Conservation (phyloP, 1,140 invertebrate species). For the Lysiphlebus fabarum region DNA sequence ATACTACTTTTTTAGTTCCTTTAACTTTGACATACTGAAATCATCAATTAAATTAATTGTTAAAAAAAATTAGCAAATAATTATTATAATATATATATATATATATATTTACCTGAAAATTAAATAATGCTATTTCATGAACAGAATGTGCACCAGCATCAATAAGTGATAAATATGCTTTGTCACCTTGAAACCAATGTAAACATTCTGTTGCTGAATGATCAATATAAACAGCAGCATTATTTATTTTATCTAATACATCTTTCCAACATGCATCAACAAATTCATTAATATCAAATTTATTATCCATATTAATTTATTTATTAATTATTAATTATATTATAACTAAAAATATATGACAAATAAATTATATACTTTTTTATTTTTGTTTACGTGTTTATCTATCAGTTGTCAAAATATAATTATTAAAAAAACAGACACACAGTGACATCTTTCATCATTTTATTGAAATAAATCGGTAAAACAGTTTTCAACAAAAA, state of each 20-base stretch:
- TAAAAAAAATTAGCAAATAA: slow-evolving; percentile 6
- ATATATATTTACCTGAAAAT: slow-evolving; percentile 41
- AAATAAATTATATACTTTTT: too few species aligned
- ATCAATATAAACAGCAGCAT: slow-evolving; percentile 59
- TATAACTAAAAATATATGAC: too few species aligned
- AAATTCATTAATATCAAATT: slow-evolving; percentile 30
- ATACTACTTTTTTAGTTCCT: slow-evolving; percentile 54
- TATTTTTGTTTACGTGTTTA: too few species aligned
- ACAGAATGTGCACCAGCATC: slow-evolving; percentile 56
- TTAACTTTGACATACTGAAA: slow-evolving; percentile 46
- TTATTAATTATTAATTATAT: too few species aligned
- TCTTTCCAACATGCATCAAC: slow-evolving; percentile 50
- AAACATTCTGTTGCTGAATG: slow-evolving; percentile 56
- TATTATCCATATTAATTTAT: slow-evolving; percentile 26
- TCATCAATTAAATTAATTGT: slow-evolving; percentile 17
- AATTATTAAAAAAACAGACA: too few species aligned
- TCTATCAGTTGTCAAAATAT: too few species aligned
- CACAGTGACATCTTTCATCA: too few species aligned
- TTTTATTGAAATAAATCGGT: too few species aligned
- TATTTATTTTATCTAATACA: slow-evolving; percentile 50
- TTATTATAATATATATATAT: slow-evolving; percentile 1
- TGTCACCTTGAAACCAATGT: slow-evolving; percentile 60
- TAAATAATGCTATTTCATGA: slow-evolving; percentile 57
- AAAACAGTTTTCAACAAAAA: too few species aligned
- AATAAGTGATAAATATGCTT: slow-evolving; percentile 46